Evolutionary conservation across 1,140 invertebrate species (phyloP).

Genomic region (Lepidurus apus): DNA sequence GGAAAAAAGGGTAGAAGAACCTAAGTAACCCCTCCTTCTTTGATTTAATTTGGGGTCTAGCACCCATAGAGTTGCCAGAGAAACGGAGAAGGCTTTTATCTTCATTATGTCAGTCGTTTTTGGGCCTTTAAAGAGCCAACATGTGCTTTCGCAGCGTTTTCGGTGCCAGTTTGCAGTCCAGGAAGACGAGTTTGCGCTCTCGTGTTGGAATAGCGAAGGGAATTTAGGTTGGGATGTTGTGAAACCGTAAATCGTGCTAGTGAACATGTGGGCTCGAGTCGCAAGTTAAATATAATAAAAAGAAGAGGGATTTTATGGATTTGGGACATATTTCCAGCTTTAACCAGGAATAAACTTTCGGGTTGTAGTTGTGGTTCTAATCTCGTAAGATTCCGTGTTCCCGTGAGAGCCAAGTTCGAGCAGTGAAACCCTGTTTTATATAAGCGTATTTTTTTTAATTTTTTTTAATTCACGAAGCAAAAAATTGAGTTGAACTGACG

Average conservation of each 20-base stretch:
- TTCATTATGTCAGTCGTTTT: constrained; percentile 2
- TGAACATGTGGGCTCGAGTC: background rate
- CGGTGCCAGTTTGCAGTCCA: background rate
- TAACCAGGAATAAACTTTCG: too few species aligned
- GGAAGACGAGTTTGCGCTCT: background rate
- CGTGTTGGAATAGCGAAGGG: background rate
- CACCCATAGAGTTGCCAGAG: constrained; percentile 15
- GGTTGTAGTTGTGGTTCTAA: background rate
- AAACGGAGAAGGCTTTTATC: constrained; percentile 15
- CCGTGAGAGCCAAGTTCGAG: background rate
- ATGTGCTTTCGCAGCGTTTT: background rate
- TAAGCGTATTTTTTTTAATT: background rate
- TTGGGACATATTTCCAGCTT: background rate
- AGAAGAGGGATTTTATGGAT: background rate
- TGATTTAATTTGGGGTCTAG: constrained; percentile 10
- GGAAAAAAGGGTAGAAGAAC: background rate
- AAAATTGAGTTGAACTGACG: background rate
- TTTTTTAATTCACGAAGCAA: background rate
- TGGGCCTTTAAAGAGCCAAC: background rate
- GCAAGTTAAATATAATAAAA: background rate
- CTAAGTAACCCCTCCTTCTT: background rate
- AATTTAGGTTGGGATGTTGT: background rate
- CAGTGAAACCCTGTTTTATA: too few species aligned
- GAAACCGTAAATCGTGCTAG: background rate
- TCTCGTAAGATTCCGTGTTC: background rate